phyloP scores from a whole-genome alignment of 1,140 invertebrate genomes.

The Diabrotica virgifera region DNA sequence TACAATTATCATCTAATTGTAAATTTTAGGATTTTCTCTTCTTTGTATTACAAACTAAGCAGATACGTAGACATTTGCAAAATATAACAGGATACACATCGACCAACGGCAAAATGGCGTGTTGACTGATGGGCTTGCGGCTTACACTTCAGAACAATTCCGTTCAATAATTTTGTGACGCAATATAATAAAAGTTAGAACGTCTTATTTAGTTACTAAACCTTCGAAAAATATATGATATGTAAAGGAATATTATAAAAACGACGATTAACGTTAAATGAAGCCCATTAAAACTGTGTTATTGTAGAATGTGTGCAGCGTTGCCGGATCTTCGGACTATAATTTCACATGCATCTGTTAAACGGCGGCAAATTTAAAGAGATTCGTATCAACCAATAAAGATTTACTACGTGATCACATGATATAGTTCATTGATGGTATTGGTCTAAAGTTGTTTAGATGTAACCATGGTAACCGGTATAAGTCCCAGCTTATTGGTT shows the following conservation, averaged over 20 bases:
- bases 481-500: constrained; percentile 19
- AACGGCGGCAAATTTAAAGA: constrained; percentile 35
- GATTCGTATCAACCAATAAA: constrained; percentile 26
- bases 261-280: background rate
- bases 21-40: too few relatives aligned
- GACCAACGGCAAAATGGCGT: background rate
- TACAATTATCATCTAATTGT: too few relatives aligned
- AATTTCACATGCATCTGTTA: constrained; percentile 6
- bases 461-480: constrained; percentile 28
- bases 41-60: too few relatives aligned
- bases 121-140: background rate
- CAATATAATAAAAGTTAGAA: too few relatives aligned
- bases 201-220: too few relatives aligned
- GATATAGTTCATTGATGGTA: constrained; percentile 4
- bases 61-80: background rate
- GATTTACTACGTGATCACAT: constrained; percentile 18
- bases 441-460: constrained; percentile 30
- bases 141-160: background rate
- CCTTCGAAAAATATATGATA: too few relatives aligned
- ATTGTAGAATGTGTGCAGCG: constrained; percentile 11
- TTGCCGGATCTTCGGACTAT: constrained; percentile 26
- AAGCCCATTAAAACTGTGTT: background rate
- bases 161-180: background rate
- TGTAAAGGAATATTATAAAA: background rate
- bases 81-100: background rate